Conservation (phyloP, 2,888 invertebrate genomes). For the Ernsta delagoae region DNA sequence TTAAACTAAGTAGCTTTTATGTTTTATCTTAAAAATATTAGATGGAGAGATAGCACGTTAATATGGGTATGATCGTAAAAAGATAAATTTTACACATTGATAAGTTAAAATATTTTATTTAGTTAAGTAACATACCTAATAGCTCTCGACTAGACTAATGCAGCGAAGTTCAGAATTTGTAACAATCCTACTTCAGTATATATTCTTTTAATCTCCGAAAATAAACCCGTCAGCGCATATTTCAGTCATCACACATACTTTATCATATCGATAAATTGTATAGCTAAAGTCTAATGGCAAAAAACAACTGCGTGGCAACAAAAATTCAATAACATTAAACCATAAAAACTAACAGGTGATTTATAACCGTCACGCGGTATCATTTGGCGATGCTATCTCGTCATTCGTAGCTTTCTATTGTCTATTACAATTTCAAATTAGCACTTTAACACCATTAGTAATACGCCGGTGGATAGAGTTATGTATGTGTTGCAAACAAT, state of each 20-base stretch:
- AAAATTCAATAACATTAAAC: constrained; percentile 4
- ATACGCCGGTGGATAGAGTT: constrained; percentile 27
- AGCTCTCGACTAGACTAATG: no score
- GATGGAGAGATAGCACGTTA: not conserved
- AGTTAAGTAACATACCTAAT: no score
- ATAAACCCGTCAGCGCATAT: no score
- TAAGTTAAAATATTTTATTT: no score
- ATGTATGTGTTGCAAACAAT: constrained; percentile 28
- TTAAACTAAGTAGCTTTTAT: not conserved
- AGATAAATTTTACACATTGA: no score
- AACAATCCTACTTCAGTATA: no score
- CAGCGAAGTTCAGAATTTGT: no score
- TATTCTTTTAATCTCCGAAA: no score
- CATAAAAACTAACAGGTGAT: constrained; percentile 1
- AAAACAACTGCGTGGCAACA: not conserved
- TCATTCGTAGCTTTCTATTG: constrained; percentile 23
- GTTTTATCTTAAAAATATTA: not conserved
- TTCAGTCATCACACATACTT: no score
- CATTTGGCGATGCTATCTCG: constrained; percentile 14
- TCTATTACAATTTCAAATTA: constrained; percentile 32
- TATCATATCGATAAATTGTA: no score
- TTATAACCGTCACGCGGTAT: constrained; percentile 8
- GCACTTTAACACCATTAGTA: constrained; percentile 27
- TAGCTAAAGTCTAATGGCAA: no score
- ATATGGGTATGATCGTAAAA: no score